These are phyloP conservation scores for Pygmarrhopalites habei DNA, from an alignment of 1,140 invertebrate species.

Conservation along the genomic window DNA sequence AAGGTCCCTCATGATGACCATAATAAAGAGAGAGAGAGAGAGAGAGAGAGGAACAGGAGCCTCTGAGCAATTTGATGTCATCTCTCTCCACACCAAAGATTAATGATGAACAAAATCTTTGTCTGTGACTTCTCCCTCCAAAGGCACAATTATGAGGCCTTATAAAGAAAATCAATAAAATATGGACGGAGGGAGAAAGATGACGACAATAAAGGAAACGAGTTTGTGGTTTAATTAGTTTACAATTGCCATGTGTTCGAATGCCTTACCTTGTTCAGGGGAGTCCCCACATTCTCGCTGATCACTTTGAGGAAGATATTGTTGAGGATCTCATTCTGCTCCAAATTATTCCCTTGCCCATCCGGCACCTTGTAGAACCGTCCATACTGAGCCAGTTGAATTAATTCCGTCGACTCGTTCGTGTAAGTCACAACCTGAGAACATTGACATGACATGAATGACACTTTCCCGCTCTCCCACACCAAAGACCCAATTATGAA, in stretches of 20 bases:
- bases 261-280: conserved; percentile 34
- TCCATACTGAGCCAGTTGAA: conserved; percentile 30
- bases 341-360: conserved; percentile 29
- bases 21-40: too few species aligned
- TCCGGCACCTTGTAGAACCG: conserved; percentile 32
- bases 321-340: conserved; percentile 37
- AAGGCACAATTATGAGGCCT: too few species aligned
- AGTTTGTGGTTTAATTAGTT: conserved; percentile 9
- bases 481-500: too few species aligned
- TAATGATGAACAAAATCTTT: too few species aligned
- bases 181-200: not conserved
- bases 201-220: conserved; percentile 2
- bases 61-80: too few species aligned
- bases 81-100: too few species aligned
- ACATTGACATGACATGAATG: too few species aligned
- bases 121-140: too few species aligned
- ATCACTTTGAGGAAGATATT: conserved; percentile 36
- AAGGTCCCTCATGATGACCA: too few species aligned
- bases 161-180: conserved; percentile 7
- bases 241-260: not conserved
- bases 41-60: not conserved
- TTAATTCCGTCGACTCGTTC: conserved; percentile 26
- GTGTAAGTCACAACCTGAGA: conserved; percentile 36
- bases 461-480: too few species aligned
- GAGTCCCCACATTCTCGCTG: conserved; percentile 33